phyloP scores from a whole-genome alignment of 2,797 vertebrate species.

The Mormyrus proboscirostris region DNA sequence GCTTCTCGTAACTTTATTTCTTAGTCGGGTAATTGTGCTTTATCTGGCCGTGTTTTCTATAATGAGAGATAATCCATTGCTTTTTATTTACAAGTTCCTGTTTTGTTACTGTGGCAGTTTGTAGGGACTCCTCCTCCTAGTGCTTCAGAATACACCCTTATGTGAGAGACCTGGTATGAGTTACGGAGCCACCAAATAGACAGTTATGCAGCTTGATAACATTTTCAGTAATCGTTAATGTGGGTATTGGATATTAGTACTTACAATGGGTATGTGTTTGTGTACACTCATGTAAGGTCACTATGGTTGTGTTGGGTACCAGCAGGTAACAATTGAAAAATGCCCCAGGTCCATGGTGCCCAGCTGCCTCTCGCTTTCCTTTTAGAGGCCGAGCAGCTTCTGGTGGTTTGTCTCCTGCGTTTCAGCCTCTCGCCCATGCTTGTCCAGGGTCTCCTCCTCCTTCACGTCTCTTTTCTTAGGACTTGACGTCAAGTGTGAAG shows the following conservation, averaged over 20 bases:
- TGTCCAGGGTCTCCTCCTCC: neutral
- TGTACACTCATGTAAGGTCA: neutral
- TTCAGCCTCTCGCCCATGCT: neutral
- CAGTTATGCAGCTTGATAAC: neutral
- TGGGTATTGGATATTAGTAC: neutral
- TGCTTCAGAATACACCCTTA: neutral
- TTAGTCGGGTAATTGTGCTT: neutral
- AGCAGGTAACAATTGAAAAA: neutral
- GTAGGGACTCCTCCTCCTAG: neutral
- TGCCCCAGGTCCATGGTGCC: neutral
- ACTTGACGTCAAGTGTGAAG: slow-evolving; percentile 98
- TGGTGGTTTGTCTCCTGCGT: neutral
- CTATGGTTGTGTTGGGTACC: neutral
- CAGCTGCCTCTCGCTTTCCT: neutral
- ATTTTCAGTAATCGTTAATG: neutral
- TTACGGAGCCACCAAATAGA: neutral
- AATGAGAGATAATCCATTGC: neutral
- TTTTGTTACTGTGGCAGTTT: neutral
- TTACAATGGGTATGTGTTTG: neutral
- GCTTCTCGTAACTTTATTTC: neutral
- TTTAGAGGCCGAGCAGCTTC: neutral
- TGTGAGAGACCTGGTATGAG: neutral
- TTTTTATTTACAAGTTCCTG: neutral
- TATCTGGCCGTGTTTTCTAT: neutral
- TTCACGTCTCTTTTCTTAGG: slow-evolving; percentile 57